A percentile compares a stretch with the other conserved stretches of the same genome.
phyloP scores from a whole-genome alignment of 2,113 vertebrate species.

The Aegithalos caudatus region DNA sequence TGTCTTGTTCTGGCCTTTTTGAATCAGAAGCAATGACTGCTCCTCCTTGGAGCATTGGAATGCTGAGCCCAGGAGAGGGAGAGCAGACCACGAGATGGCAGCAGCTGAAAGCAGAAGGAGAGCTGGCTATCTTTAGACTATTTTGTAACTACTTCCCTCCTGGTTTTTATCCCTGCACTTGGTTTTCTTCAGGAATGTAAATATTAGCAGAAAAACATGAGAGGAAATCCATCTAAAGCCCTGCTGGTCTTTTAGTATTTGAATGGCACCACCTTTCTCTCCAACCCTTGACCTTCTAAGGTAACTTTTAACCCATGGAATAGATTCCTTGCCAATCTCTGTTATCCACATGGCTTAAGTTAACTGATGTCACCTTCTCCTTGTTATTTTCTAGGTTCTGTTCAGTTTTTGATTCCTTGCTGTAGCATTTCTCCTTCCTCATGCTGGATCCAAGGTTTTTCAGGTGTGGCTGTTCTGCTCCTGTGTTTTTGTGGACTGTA shows the following conservation, averaged over 20 bases:
- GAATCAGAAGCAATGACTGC: accelerated
- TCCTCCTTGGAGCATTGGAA: accelerated
- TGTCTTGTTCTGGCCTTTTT: background rate
- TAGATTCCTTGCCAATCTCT: background rate
- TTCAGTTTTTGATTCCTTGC: background rate
- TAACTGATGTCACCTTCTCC: background rate
- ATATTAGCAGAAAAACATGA: background rate
- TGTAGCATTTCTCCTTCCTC: background rate
- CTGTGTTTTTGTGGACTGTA: background rate
- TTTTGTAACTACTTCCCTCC: background rate
- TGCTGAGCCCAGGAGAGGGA: background rate
- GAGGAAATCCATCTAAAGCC: background rate
- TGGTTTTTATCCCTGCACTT: background rate
- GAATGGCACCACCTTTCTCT: background rate
- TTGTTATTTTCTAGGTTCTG: background rate
- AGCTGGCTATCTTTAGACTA: background rate
- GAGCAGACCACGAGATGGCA: conserved; percentile 48
- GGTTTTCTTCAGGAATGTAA: background rate
- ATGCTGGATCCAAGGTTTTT: background rate
- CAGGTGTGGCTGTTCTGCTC: background rate
- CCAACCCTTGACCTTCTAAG: background rate
- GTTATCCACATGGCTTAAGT: background rate
- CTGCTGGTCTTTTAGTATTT: background rate
- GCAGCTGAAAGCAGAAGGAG: background rate
- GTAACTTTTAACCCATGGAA: background rate